Evolutionary conservation across 2,113 vertebrate genomes (phyloP).

Genomic region (Morphnarchus princeps): DNA sequence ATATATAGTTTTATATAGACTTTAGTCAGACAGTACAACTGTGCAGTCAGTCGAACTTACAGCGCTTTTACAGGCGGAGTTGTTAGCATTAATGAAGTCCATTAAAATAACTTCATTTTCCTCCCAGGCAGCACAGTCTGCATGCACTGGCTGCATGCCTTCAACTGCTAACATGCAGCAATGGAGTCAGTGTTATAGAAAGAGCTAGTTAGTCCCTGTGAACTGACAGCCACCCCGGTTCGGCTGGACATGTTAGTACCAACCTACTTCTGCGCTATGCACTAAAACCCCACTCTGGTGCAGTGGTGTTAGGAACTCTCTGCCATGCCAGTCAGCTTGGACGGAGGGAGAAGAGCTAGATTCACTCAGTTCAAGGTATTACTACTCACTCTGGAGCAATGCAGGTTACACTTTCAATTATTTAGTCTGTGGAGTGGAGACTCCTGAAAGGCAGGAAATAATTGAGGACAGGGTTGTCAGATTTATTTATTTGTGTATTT

Average conservation of each 20-base stretch:
- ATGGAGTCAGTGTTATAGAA: not conserved
- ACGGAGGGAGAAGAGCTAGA: not conserved
- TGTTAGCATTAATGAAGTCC: not conserved
- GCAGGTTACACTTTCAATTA: not conserved
- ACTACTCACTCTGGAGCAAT: not conserved
- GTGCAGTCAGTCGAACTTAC: not conserved
- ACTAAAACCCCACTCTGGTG: not conserved
- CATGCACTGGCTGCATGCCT: not conserved
- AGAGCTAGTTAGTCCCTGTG: rapidly evolving
- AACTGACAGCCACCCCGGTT: not conserved
- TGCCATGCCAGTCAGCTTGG: not conserved
- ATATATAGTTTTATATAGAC: not conserved
- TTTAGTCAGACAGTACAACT: not conserved
- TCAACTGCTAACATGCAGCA: not conserved
- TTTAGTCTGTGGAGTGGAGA: not conserved
- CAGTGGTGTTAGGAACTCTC: not conserved
- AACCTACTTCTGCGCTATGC: not conserved
- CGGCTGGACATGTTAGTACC: not conserved
- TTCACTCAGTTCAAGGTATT: not conserved
- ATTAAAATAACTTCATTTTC: not conserved
- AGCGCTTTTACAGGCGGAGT: not conserved
- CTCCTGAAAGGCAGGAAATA: not conserved
- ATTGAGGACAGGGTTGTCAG: not conserved
- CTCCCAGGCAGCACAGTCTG: not conserved
- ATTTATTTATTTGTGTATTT: not conserved